phyloP scores from a whole-genome alignment of 2,113 vertebrate species.

The Gila orcuttii region DNA sequence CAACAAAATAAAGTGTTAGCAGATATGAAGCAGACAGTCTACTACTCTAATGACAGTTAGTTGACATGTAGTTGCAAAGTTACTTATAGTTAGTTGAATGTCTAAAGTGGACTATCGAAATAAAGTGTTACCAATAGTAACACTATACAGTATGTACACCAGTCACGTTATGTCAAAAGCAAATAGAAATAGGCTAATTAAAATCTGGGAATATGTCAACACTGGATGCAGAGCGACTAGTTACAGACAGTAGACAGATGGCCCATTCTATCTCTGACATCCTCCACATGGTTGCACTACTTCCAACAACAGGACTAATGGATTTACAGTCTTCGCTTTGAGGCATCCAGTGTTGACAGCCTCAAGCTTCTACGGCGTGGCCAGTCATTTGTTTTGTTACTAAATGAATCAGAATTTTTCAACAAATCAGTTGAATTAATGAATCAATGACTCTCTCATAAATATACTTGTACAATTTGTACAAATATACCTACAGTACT shows the following conservation, averaged over 20 bases:
- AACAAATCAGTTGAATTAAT: background rate
- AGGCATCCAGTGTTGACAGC: background rate
- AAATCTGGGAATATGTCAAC: background rate
- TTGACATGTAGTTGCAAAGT: too few relatives aligned
- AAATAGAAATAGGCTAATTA: background rate
- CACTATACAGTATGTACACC: background rate
- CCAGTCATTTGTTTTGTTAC: background rate
- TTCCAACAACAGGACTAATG: background rate
- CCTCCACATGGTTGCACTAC: background rate
- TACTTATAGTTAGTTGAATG: too few relatives aligned
- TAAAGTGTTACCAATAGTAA: background rate
- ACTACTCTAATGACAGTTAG: too few relatives aligned
- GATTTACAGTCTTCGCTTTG: background rate
- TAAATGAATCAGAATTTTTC: background rate
- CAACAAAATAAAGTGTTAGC: too few relatives aligned
- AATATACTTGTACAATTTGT: too few relatives aligned
- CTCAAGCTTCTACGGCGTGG: background rate
- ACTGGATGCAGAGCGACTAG: background rate
- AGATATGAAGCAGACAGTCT: too few relatives aligned
- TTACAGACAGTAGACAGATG: background rate
- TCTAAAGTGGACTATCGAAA: too few relatives aligned
- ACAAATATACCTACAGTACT: background rate
- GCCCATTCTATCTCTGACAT: background rate
- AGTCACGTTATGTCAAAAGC: background rate
- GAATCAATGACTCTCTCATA: background rate